Conservation (phyloP, 2,113 vertebrate species). For the Gymnarchus niloticus region DNA sequence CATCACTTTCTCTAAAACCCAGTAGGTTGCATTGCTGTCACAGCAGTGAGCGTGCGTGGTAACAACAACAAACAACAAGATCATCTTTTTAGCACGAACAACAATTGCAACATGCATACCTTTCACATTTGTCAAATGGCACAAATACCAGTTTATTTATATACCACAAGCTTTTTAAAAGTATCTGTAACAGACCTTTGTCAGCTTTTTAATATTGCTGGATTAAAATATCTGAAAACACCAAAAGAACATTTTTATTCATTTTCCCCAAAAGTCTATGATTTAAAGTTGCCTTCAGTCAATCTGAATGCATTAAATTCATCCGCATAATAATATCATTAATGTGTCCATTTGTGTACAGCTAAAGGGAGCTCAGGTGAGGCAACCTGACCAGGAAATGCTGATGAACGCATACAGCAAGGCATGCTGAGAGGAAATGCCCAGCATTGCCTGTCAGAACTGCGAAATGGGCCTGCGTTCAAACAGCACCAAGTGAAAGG, state of each 20-base stretch:
- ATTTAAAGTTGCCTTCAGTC: neutral
- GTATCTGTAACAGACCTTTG: no score
- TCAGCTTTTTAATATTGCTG: no score
- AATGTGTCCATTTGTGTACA: neutral
- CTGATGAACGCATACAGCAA: no score
- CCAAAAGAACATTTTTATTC: neutral
- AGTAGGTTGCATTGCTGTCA: neutral
- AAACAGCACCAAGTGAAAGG: constrained; percentile 17
- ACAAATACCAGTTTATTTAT: neutral
- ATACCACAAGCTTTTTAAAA: neutral
- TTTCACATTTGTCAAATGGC: neutral
- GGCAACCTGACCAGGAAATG: no score
- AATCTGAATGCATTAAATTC: no score
- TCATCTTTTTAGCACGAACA: neutral
- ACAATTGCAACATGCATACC: neutral
- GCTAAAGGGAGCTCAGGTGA: constrained; percentile 33
- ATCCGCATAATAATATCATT: no score
- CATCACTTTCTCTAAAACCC: neutral
- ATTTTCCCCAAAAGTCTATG: neutral
- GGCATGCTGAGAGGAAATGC: neutral
- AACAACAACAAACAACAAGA: neutral
- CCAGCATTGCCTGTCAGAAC: neutral
- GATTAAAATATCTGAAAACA: neutral
- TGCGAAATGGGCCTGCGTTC: constrained; percentile 26
- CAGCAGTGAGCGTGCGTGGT: neutral